Evolutionary conservation across 2,888 invertebrate species (phyloP).

Genomic region (Marasmarcha lunaedactyla): DNA sequence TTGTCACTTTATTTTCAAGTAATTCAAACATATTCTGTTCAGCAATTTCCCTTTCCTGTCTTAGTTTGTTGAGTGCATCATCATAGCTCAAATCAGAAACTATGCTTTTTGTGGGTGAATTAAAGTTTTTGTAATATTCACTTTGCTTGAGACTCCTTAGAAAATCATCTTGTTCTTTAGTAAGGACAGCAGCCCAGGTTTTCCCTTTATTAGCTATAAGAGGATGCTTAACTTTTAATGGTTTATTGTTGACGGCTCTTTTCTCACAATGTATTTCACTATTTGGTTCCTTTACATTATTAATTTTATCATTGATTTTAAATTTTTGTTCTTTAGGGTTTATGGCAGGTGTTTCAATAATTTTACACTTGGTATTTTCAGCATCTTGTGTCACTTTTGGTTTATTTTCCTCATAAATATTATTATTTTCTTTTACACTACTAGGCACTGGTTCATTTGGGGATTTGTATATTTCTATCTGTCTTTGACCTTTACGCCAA

Average conservation of each 20-base stretch:
- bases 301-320: background rate
- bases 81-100: slow-evolving; percentile 45
- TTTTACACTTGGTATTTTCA: too few species aligned
- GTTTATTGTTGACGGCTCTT: slow-evolving; percentile 2
- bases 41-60: slow-evolving; percentile 58
- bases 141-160: slow-evolving; percentile 53
- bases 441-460: too few species aligned
- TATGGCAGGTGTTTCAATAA: too few species aligned
- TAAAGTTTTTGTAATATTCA: slow-evolving; percentile 55
- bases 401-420: too few species aligned
- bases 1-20: slow-evolving; percentile 78
- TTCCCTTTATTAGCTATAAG: slow-evolving; percentile 43
- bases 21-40: slow-evolving; percentile 83
- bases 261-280: slow-evolving; percentile 3
- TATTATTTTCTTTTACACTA: too few species aligned
- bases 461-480: too few species aligned
- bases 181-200: slow-evolving; percentile 56
- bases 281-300: background rate
- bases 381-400: too few species aligned
- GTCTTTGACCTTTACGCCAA: slow-evolving; percentile 30
- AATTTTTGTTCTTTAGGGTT: too few species aligned
- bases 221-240: slow-evolving; percentile 49
- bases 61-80: slow-evolving; percentile 31
- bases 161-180: slow-evolving; percentile 57
- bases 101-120: slow-evolving; percentile 47